Base-by-base conservation (phyloP, 2,888 invertebrate genomes). In the Stenodera caucasica region DNA sequence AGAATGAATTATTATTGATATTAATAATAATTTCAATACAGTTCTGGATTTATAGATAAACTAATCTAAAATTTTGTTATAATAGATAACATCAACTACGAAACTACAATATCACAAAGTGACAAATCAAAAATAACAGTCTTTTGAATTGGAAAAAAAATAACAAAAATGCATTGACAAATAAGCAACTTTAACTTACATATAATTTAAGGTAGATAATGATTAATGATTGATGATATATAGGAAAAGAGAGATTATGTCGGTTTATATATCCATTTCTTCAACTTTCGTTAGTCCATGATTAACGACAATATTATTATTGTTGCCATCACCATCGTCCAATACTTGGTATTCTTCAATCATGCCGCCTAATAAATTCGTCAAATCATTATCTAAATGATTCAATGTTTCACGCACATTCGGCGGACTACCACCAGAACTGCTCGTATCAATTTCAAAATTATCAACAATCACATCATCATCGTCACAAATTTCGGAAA, bases 111-210 rank as follows among this genome's bases (percentile, higher is more conserved):
- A 45, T 45, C 45, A 45, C 45, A 45, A 45, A 45, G 18, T 18
- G 40, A 40, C 9, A 11, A 40, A 9, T 9, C 30, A 7, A 45
- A 21, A 12, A 45, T 5, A 45, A 23, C 45, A 45, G 45, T 45
- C 45, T 45, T 40, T 18, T 21, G 4, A 12, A 9, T 5, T 21
- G 3, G n/a, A 6, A 5, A 45, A n/a, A 1, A 12, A 23, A 2
- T 23, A 21, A 23, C 12, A 45, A 23, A 45, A 15, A 15, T 40
- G 15, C 6, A 37, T 37, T 6, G 8, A 37, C 8, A 15, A 33
- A 33, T 33, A 33, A 33, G 35, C 35, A 18, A 40, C 45, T 45
- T 23, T n/a, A 45, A 45, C 45, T 23, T 23, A 45, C 45, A 45
- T 45, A 9, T 18, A 18, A 18, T 35, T 15, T 7, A 30, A 30